Conservation (phyloP, 2,113 vertebrate species). For the Chroicocephalus ridibundus region DNA sequence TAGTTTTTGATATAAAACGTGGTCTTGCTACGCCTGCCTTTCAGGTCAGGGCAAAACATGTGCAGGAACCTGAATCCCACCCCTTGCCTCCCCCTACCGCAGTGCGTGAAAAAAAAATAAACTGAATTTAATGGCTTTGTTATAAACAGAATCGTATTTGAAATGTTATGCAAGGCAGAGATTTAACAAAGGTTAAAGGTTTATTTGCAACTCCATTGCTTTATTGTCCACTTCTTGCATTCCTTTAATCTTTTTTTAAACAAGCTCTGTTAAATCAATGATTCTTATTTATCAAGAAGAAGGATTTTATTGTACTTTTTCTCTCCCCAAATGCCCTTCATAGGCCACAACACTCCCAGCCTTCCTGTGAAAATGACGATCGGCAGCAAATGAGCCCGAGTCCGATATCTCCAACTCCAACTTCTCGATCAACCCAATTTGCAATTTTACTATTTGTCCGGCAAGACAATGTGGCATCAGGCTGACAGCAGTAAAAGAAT, state of each 20-base stretch:
- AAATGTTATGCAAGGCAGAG: neutral
- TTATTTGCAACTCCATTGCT: constrained; percentile 14
- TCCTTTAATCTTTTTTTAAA: constrained; percentile 26
- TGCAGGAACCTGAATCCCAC: neutral
- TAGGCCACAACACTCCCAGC: neutral
- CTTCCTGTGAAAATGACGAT: neutral
- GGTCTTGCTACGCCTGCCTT: neutral
- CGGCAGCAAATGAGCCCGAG: neutral
- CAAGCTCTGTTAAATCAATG: neutral
- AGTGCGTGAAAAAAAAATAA: neutral
- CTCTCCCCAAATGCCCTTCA: neutral
- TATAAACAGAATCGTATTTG: neutral
- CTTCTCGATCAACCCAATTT: constrained; percentile 68
- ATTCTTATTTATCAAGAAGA: neutral
- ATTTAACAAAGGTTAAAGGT: neutral
- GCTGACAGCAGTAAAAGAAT: constrained; percentile 87
- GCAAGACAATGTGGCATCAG: constrained; percentile 76
- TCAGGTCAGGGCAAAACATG: constrained; percentile 15
- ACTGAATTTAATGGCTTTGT: neutral
- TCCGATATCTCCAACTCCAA: neutral
- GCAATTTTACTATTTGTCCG: constrained; percentile 74
- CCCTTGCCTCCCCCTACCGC: neutral
- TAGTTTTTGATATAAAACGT: neutral
- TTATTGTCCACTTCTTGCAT: neutral
- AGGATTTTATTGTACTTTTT: neutral